phyloP scores from a whole-genome alignment of 2,113 vertebrate species.

The Peromyscus leucopus region DNA sequence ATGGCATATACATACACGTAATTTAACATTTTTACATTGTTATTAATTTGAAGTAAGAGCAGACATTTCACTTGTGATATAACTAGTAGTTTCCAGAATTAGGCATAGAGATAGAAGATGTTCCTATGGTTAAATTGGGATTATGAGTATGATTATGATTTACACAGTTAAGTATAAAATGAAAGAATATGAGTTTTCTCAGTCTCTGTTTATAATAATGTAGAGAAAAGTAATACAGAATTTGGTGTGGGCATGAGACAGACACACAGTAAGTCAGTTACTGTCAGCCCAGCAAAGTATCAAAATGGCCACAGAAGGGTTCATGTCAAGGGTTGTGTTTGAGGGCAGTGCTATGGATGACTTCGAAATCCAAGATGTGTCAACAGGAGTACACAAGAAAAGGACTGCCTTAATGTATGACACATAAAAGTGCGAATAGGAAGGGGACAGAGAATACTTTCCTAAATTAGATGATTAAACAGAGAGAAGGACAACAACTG shows the following conservation, averaged over 20 bases:
- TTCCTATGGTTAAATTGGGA: background rate
- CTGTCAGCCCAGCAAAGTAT: background rate
- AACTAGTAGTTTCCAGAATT: background rate
- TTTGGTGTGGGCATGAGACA: no score
- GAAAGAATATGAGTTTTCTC: background rate
- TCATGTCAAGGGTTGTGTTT: background rate
- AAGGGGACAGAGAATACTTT: background rate
- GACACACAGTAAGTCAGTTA: background rate
- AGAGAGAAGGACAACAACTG: background rate
- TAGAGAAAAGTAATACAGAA: background rate
- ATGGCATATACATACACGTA: background rate
- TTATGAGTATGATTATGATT: background rate
- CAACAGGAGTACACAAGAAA: background rate
- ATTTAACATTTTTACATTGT: background rate
- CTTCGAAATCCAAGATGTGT: background rate
- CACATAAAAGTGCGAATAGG: background rate
- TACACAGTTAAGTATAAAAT: background rate
- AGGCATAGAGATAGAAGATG: background rate
- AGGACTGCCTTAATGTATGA: no score
- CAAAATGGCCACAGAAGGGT: background rate
- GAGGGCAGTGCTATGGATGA: background rate
- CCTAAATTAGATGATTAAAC: background rate
- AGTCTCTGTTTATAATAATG: background rate
- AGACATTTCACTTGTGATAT: background rate
- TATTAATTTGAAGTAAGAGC: background rate